These are phyloP conservation scores for Eledone cirrhosa DNA, from an alignment of 2,888 invertebrate species.

Conservation along the genomic window DNA sequence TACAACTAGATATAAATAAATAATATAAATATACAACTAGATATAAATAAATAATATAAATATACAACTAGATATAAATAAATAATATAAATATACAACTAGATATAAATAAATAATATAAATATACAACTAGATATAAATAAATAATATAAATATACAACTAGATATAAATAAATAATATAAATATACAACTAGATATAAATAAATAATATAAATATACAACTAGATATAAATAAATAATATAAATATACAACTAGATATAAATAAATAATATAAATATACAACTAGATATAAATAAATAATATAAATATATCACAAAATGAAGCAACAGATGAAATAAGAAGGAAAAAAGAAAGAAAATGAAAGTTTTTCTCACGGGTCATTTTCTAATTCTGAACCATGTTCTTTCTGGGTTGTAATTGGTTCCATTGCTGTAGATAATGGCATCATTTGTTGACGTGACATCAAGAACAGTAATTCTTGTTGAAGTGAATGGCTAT, in stretches of 20 bases:
- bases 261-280: not conserved
- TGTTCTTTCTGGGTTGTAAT: constrained; percentile 1
- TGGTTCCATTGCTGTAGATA: not conserved
- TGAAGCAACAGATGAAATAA: not conserved
- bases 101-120: not conserved
- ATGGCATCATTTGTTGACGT: constrained; percentile 28
- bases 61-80: not conserved
- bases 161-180: not conserved
- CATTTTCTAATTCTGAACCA: not conserved
- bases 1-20: not conserved
- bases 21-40: not conserved
- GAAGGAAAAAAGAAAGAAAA: not conserved
- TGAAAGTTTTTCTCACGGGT: not conserved
- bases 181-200: not conserved
- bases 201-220: not conserved
- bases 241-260: not conserved
- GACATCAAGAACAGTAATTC: constrained; percentile 27
- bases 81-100: not conserved
- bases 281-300: not conserved
- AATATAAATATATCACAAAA: not conserved
- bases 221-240: not conserved
- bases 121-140: not conserved
- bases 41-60: not conserved
- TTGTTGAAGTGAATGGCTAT: constrained; percentile 17
- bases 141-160: not conserved